These are phyloP conservation scores for Poecilia wingei DNA, from an alignment of 2,797 vertebrate genomes.

Conservation along the genomic window DNA sequence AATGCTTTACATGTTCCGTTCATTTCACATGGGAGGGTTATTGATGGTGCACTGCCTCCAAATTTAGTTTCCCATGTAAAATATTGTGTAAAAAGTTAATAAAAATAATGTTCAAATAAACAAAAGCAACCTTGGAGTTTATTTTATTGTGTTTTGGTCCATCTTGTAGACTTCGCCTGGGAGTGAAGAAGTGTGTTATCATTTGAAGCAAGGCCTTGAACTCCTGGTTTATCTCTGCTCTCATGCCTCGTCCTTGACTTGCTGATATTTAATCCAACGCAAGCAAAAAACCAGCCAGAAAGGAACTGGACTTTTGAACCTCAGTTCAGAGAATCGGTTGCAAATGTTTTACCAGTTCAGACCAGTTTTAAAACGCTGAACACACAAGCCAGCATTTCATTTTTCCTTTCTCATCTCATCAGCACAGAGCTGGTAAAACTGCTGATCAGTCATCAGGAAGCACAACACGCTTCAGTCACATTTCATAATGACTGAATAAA, in stretches of 20 bases:
- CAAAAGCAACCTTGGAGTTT: not conserved
- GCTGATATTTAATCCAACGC: not conserved
- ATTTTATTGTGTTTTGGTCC: not conserved
- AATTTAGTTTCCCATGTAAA: not conserved
- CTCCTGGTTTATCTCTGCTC: slow-evolving; percentile 11
- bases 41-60: not conserved
- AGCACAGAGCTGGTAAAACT: not conserved
- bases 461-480: not conserved
- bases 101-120: not conserved
- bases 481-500: slow-evolving; percentile 1
- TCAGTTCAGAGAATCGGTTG: not conserved
- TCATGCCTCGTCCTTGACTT: slow-evolving; percentile 29
- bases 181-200: not conserved
- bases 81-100: not conserved
- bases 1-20: not conserved
- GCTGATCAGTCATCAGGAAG: not conserved
- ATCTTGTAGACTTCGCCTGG: too few species aligned
- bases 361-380: not conserved
- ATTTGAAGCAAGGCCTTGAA: not conserved
- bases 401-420: not conserved
- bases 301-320: slow-evolving; percentile 23
- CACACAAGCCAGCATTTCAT: not conserved
- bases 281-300: not conserved
- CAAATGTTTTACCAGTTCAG: not conserved
- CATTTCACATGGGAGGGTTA: not conserved